Percentiles rank a stretch among this genome's conserved stretches.
phyloP scores from a whole-genome alignment of 2,888 invertebrate species.

The Dastarcus helophoroides region DNA sequence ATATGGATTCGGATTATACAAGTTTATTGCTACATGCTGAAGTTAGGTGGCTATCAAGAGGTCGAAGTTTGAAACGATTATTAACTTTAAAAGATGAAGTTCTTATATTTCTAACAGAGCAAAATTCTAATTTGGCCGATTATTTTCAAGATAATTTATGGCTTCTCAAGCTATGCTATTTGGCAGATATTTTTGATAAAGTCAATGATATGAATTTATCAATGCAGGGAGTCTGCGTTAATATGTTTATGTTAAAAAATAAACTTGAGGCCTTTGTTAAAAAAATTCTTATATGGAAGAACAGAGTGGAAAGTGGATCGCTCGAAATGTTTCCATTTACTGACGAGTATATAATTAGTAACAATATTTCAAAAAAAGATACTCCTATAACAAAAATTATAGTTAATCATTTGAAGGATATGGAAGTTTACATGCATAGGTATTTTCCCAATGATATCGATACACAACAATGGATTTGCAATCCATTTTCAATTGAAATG shows the following conservation, averaged over 20 bases:
- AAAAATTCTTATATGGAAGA: slow-evolving; percentile 3
- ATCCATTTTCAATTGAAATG: too few relatives aligned
- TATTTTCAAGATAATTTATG: slow-evolving; percentile 6
- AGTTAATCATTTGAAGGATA: too few relatives aligned
- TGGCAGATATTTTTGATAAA: slow-evolving; percentile 8
- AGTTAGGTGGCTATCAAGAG: slow-evolving; percentile 19
- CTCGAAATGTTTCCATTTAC: too few relatives aligned
- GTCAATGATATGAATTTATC: slow-evolving; percentile 7
- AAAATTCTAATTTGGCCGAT: slow-evolving; percentile 2
- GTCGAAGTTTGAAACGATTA: slow-evolving; percentile 16
- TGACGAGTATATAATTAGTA: too few relatives aligned
- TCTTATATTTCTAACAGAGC: slow-evolving; percentile 16
- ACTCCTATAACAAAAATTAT: too few relatives aligned
- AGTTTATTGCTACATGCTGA: slow-evolving; percentile 18
- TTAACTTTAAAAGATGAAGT: slow-evolving; percentile 16
- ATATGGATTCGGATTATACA: slow-evolving; percentile 16
- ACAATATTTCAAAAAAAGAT: too few relatives aligned
- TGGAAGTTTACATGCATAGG: too few relatives aligned
- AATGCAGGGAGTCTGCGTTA: slow-evolving; percentile 1
- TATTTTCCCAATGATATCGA: too few relatives aligned
- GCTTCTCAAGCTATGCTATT: slow-evolving; percentile 9
- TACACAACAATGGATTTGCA: too few relatives aligned
- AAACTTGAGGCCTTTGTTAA: slow-evolving; percentile 4
- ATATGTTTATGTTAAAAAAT: slow-evolving; percentile 4
- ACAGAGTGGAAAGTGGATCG: too few relatives aligned